Percentiles rank a stretch among this genome's conserved stretches.
Conservation (phyloP, 1,140 invertebrate species). For the Dinothrombium tinctorium region DNA sequence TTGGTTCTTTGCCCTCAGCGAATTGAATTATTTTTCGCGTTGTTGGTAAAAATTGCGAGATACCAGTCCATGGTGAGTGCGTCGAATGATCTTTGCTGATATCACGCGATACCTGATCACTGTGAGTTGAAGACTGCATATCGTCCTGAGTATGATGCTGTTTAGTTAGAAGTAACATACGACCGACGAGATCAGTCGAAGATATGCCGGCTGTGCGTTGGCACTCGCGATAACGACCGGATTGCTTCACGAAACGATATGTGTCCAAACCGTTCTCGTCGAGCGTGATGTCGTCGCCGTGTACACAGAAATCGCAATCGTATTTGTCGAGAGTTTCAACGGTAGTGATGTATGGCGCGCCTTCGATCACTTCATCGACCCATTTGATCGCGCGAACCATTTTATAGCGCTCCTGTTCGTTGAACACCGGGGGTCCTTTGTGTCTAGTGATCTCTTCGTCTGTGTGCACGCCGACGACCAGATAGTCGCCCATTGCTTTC, state of each 20-base stretch:
- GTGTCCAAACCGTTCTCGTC: conserved; percentile 20
- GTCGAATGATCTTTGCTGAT: conserved; percentile 40
- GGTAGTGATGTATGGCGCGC: conserved; percentile 90
- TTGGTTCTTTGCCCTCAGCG: conserved; percentile 70
- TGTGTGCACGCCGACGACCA: conserved; percentile 92
- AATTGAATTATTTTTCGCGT: conserved; percentile 96
- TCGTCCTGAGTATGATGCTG: conserved; percentile 51
- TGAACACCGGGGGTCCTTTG: conserved; percentile 97
- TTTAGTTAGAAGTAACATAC: conserved; percentile 82
- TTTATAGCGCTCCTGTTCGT: conserved; percentile 85
- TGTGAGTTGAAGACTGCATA: too few species aligned
- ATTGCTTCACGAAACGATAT: conserved; percentile 42
- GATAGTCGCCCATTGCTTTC: conserved; percentile 61
- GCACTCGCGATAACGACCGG: conserved; percentile 76
- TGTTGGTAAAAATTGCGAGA: conserved; percentile 90
- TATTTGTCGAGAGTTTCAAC: conserved; percentile 88
- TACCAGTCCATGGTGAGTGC: conserved; percentile 82
- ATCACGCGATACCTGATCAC: conserved; percentile 15
- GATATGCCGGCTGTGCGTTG: conserved; percentile 63
- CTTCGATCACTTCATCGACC: conserved; percentile 91
- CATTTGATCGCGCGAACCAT: conserved; percentile 99
- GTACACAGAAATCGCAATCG: conserved; percentile 95
- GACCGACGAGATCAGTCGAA: conserved; percentile 84
- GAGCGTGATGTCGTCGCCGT: conserved; percentile 35
- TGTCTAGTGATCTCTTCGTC: conserved; percentile 90